These are phyloP conservation scores for Chlamydotis undulata DNA, from an alignment of 2,113 vertebrate genomes.

Conservation along the genomic window DNA sequence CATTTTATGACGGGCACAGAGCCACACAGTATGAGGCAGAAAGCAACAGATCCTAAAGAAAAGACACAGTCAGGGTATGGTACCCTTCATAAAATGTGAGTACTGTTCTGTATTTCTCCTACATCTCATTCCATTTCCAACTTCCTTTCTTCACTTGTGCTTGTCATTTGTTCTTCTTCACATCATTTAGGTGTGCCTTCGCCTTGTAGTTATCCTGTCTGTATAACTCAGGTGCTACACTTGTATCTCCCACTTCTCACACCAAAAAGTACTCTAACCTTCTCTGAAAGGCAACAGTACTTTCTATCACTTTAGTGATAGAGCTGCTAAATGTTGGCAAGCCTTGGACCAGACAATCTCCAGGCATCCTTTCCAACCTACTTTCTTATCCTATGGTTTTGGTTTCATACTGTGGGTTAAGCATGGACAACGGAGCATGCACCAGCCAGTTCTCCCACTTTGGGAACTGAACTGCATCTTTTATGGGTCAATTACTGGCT, in stretches of 20 bases:
- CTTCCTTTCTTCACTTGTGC: not conserved
- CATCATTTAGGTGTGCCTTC: not conserved
- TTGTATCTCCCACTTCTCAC: not conserved
- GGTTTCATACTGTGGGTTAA: not conserved
- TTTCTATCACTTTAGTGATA: not conserved
- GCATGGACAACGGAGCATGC: not conserved
- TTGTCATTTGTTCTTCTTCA: not conserved
- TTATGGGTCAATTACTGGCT: not conserved
- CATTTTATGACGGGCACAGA: not conserved
- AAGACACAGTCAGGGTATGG: rapidly evolving
- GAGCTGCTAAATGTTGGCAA: not conserved
- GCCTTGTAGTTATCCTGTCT: not conserved
- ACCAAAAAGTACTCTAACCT: not conserved
- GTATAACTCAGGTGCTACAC: not conserved
- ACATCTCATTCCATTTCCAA: not conserved
- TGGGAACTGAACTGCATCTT: not conserved
- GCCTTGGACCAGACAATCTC: not conserved
- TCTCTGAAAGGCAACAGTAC: not conserved
- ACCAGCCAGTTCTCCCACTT: not conserved
- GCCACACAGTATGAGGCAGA: not conserved
- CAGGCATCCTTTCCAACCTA: not conserved
- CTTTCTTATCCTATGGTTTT: not conserved
- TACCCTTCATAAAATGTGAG: not conserved
- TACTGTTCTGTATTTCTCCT: not conserved
- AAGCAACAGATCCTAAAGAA: not conserved